These are phyloP conservation scores for Otolemur garnettii DNA, from an alignment of 2,113 vertebrate genomes.

Conservation along the genomic window DNA sequence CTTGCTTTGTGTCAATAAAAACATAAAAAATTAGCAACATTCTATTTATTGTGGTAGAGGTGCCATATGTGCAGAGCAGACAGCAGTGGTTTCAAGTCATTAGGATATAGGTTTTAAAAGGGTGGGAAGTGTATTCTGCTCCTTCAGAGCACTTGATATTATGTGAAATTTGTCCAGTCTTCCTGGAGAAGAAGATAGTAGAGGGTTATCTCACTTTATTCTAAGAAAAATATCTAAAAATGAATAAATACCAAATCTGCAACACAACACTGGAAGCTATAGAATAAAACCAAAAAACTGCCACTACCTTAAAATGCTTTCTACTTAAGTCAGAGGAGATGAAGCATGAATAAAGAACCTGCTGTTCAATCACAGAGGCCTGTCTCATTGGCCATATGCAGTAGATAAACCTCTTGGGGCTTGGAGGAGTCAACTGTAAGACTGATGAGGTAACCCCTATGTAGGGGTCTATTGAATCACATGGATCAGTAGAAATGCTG, in stretches of 20 bases:
- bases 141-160: slow-evolving; percentile 2
- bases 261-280: neutral
- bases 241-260: neutral
- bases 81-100: neutral
- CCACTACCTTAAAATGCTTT: neutral
- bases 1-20: slow-evolving; percentile 38
- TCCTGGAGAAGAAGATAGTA: neutral
- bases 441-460: neutral
- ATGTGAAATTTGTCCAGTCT: neutral
- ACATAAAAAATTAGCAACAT: neutral
- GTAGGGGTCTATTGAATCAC: neutral
- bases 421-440: neutral
- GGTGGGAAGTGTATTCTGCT: neutral
- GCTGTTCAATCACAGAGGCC: neutral
- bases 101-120: neutral
- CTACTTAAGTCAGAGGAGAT: neutral
- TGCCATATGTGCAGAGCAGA: neutral
- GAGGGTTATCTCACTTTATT: rapidly evolving
- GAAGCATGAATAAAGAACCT: neutral
- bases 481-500: neutral
- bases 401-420: neutral
- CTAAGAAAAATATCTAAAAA: slow-evolving; percentile 48
- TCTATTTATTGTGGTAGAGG: neutral
- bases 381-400: neutral
- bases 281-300: neutral